Evolutionary conservation across 1,140 invertebrate species (phyloP), one percentile per base, ranked within the genome.

Genomic region (Hylaeus volcanicus): DNA sequence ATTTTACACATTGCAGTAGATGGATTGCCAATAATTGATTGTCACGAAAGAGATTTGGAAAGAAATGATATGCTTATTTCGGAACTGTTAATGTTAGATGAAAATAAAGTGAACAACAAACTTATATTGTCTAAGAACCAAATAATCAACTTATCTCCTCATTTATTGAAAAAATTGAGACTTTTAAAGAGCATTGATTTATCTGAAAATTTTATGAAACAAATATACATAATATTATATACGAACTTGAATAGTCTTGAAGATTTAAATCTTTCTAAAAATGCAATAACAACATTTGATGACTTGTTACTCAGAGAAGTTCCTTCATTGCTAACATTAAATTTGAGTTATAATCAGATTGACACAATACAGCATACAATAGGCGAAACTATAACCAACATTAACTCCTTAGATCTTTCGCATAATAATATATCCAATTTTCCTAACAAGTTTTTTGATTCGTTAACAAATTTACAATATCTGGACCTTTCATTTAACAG

Each of bases 311-410:
- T 90, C 2, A 39, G 76, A 8, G 79, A 71, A 60, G 51, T 82
- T 68, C 74, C 76, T 69, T 64, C 66, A 5, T 66, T 93, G 14
- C 53, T 68, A 5, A 71, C 70, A 3, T 61, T 93, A 9, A 87
- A 91, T 79, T 73, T 93, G 63, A 92, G 91, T 79, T 48, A 89
- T 65, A 92, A 92, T 87, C 61, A 41, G 5, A 87, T 93, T 6
- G 60, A 48, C 1, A 75, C 73, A 66, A 53, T 92, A 55, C 74
- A 82, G 8, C 76, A 74, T 51, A 82, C 76, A 53, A 74, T 69
- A 45, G 61, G 83, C 3, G 79, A 75, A 41, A 65, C 5, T 39
- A 60, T 80, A 41, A 61, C 39, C 11, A 79, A 87, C 5, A 76
- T 81, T 64, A 83, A 15, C 14, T 45, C 0, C 1, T 65, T 71